phyloP scores from a whole-genome alignment of 2,113 vertebrate species.

The Tonatia bakeri region DNA sequence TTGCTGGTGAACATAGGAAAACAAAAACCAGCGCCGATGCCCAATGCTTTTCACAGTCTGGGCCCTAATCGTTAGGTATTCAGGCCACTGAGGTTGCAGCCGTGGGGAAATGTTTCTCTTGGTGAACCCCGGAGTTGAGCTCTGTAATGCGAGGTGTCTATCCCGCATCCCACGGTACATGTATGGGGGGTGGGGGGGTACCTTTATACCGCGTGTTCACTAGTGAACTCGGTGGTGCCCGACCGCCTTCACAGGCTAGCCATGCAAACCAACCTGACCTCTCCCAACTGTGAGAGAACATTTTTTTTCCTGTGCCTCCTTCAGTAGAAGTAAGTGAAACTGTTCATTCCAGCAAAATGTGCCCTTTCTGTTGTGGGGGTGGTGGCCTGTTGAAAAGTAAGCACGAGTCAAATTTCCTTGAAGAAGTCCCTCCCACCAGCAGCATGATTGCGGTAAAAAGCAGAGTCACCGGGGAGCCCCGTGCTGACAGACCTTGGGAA shows the following conservation, averaged over 20 bases:
- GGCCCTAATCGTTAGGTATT: not conserved
- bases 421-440: not conserved
- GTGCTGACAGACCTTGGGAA: not conserved
- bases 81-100: not conserved
- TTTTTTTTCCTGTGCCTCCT: not conserved
- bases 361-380: not conserved
- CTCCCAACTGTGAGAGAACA: not conserved
- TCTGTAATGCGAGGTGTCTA: rapidly evolving
- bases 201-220: not conserved
- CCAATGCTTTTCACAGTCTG: not conserved
- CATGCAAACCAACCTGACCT: not conserved
- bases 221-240: not conserved
- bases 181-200: no score
- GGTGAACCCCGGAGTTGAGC: not conserved
- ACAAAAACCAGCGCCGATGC: not conserved
- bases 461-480: not conserved
- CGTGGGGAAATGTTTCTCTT: not conserved
- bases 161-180: no score
- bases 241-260: not conserved
- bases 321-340: not conserved
- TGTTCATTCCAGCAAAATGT: not conserved
- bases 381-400: not conserved
- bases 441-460: not conserved
- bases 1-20: not conserved
- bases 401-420: not conserved